Evolutionary conservation across 2,888 invertebrate genomes (phyloP), one percentile per base, ranked within the genome.

Genomic region (Labia minor): DNA sequence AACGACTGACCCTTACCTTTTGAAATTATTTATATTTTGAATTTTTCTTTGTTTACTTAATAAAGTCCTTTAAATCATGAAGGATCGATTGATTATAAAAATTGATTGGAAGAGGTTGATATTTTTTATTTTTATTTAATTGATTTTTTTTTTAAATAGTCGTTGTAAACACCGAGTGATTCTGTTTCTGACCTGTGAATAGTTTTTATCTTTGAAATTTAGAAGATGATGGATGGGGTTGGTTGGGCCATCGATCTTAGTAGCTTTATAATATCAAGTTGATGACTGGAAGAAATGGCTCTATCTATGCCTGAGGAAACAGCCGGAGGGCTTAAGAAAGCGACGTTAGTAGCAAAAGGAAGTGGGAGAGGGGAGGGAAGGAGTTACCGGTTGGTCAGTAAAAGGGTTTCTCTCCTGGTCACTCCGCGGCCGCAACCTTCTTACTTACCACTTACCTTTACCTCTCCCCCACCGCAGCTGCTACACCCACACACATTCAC

Each of bases 341-440:
- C 49, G 49, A n/a, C 49, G 49, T 49, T 49, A 8, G 49, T 49
- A 16, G 16, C 14, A 16, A 49, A 49, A 49, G 49, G 49, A 49
- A 49, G 49, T 49, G 3, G 49, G 49, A 8, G 49, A 49, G 49
- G 49, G 49, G 49, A 49, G 3, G 8, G 26, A n/a, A 6, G 33
- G 11, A 33, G 33, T 33, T 49, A 49, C 49, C 49, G 49, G 49
- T 49, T 49, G 49, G 49, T 49, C 49, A 49, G 49, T 3, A 49
- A 33, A 49, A 49, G 49, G 49, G 49, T 49, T 49, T 49, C 16
- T 49, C 49, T 49, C n/a, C 49, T 49, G 49, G 49, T 49, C 49
- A 49, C 3, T 49, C 49, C 49, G 49, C 49, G 49, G 49, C 49
- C 49, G 16, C 49, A 49, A 49, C 26, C 3, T 26, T 26, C 26